Conservation (phyloP, 2,888 invertebrate species). For the Chloromyia formosa region DNA sequence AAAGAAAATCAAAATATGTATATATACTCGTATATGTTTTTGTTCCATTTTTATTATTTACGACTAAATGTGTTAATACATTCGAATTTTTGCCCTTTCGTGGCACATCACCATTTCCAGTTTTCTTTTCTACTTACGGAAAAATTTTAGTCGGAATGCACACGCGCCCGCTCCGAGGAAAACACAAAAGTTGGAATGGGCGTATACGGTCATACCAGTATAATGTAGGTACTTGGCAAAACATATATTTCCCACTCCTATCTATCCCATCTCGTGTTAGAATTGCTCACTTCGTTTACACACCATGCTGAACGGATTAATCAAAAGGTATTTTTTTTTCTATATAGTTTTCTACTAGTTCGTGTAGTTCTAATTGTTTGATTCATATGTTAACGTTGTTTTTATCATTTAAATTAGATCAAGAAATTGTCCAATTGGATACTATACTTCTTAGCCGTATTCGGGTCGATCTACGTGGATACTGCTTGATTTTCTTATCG, state of each 20-base stretch:
- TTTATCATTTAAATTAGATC: too few species aligned
- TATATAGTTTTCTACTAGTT: neutral
- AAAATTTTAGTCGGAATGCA: slow-evolving; percentile 6
- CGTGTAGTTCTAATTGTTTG: too few species aligned
- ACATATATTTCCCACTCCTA: neutral
- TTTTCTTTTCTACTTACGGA: neutral
- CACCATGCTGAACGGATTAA: neutral
- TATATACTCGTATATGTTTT: neutral
- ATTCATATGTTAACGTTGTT: too few species aligned
- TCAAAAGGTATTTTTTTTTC: neutral
- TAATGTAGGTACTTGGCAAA: neutral
- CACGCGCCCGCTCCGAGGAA: slow-evolving; percentile 13
- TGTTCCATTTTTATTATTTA: slow-evolving; percentile 1
- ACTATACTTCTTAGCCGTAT: too few species aligned
- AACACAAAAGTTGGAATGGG: neutral
- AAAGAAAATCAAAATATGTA: slow-evolving; percentile 5
- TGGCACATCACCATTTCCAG: neutral
- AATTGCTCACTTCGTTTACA: neutral
- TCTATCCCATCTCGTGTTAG: neutral
- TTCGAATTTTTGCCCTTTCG: too few species aligned
- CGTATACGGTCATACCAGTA: neutral
- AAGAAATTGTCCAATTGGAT: too few species aligned
- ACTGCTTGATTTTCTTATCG: neutral
- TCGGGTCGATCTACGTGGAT: slow-evolving; percentile 5
- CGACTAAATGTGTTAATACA: too few species aligned